A percentile compares a stretch with the other conserved stretches of the same genome.
phyloP scores from a whole-genome alignment of 2,113 vertebrate genomes.

The Grammomys surdaster region DNA sequence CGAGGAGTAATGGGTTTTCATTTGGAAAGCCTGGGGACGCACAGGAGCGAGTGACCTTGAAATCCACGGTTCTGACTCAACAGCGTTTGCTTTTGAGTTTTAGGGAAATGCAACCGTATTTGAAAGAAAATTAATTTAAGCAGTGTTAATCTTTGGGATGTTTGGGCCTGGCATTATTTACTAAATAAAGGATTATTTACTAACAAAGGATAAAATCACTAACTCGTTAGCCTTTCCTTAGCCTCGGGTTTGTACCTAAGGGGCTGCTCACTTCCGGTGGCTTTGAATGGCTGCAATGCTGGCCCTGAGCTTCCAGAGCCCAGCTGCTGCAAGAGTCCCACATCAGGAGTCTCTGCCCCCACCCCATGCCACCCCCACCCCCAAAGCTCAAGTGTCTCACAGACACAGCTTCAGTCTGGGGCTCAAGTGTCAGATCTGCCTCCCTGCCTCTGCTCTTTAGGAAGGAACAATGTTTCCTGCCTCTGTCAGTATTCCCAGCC shows the following conservation, averaged over 20 bases:
- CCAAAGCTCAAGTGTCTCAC: background rate
- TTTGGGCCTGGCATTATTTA: slow-evolving; percentile 4
- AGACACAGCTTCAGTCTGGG: background rate
- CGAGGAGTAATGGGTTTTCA: slow-evolving; percentile 48
- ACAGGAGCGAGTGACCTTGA: slow-evolving; percentile 38
- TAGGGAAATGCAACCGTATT: slow-evolving; percentile 41
- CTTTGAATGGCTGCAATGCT: background rate
- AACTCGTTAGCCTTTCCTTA: slow-evolving; percentile 21
- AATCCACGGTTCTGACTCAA: slow-evolving; percentile 41
- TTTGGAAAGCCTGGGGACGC: slow-evolving; percentile 41
- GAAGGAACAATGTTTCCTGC: background rate
- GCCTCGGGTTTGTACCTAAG: background rate
- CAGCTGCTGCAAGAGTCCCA: background rate
- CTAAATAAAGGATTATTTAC: background rate
- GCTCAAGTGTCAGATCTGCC: background rate
- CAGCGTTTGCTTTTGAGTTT: slow-evolving; percentile 52
- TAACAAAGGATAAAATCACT: background rate
- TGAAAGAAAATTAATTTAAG: slow-evolving; percentile 3
- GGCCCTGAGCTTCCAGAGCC: background rate
- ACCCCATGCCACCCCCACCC: no score
- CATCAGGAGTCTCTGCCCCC: no score
- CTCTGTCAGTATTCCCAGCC: background rate
- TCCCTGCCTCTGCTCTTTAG: slow-evolving; percentile 16
- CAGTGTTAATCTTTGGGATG: slow-evolving; percentile 21
- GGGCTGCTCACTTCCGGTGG: background rate